Conservation (phyloP, 2,888 invertebrate genomes). For the Trichopria drosophilae region DNA sequence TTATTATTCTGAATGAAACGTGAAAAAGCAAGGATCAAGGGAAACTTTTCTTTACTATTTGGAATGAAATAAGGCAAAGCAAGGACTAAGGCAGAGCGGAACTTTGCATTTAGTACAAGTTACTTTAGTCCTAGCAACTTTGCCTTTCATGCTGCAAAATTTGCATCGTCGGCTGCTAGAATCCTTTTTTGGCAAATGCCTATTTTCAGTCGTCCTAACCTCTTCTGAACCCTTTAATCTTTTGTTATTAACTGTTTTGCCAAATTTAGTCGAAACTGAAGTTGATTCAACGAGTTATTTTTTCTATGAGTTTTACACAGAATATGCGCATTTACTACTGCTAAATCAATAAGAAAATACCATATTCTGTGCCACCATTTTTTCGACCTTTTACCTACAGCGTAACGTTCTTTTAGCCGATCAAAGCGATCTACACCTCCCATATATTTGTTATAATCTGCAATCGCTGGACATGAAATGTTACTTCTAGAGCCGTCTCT, state of each 20-base stretch:
- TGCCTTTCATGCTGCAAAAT: background rate
- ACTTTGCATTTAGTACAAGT: slow-evolving; percentile 2
- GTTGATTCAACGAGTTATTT: slow-evolving; percentile 6
- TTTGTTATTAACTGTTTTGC: slow-evolving; percentile 8
- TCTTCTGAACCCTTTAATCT: no score
- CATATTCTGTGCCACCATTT: slow-evolving; percentile 26
- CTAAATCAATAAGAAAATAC: slow-evolving; percentile 19
- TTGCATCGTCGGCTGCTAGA: background rate
- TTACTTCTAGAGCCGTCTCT: background rate
- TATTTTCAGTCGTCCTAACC: no score
- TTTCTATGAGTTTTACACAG: slow-evolving; percentile 9
- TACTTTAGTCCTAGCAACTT: no score
- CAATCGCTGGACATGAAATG: background rate
- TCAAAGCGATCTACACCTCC: slow-evolving; percentile 6
- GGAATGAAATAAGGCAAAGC: slow-evolving; percentile 3
- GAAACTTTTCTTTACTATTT: no score
- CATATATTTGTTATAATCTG: slow-evolving; percentile 2
- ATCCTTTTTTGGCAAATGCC: background rate
- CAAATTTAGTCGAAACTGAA: slow-evolving; percentile 5
- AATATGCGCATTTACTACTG: slow-evolving; percentile 21
- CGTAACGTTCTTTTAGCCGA: background rate
- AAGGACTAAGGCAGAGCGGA: background rate
- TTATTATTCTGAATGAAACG: no score
- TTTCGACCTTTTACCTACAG: slow-evolving; percentile 10
- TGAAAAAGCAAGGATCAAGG: no score